phyloP scores from a whole-genome alignment of 2,888 invertebrate species.

The Heliconius ethilla region DNA sequence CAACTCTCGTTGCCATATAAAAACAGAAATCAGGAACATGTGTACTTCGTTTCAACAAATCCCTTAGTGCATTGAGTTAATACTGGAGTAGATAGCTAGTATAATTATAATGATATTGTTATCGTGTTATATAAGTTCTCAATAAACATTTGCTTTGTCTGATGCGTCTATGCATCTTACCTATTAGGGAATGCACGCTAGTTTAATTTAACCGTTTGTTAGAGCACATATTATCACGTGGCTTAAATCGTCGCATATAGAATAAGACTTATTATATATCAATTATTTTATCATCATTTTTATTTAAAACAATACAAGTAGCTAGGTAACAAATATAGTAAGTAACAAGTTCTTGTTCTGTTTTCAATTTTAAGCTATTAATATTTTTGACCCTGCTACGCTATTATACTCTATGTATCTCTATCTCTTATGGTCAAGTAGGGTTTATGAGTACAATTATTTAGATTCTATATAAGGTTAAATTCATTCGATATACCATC shows the following conservation, averaged over 20 bases:
- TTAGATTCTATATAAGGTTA: no score
- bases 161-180: neutral
- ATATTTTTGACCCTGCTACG: neutral
- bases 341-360: no score
- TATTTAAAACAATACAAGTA: neutral
- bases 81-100: neutral
- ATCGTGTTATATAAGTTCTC: neutral
- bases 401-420: no score
- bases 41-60: no score
- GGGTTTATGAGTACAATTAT: no score
- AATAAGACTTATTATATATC: neutral
- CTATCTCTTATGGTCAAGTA: no score
- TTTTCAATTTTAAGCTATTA: neutral
- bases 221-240: neutral
- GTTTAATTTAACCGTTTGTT: neutral
- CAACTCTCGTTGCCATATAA: no score
- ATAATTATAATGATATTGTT: conserved; percentile 1
- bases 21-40: no score
- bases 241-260: neutral
- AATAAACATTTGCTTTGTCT: conserved; percentile 5
- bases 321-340: neutral
- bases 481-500: no score
- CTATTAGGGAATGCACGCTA: neutral
- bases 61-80: neutral
- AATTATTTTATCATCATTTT: neutral